Evolutionary conservation across 2,113 vertebrate species (phyloP).

Genomic region (Triplophysa siluroides): DNA sequence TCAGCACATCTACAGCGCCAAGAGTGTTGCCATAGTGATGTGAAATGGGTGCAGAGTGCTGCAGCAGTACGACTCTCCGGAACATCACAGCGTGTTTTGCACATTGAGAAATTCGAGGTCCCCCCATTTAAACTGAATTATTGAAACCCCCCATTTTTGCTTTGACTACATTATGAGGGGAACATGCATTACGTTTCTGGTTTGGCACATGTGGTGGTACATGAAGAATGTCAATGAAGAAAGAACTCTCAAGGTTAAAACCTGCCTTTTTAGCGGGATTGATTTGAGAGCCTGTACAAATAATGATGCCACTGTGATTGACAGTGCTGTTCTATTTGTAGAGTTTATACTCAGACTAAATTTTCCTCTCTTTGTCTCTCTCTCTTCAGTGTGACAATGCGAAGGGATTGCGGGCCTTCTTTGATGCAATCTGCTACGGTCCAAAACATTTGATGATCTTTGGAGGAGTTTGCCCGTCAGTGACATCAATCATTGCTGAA

Average conservation of each 20-base stretch:
- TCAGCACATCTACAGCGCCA: slow-evolving; percentile 51
- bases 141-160: background rate
- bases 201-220: background rate
- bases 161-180: background rate
- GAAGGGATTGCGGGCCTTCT: slow-evolving; percentile 97
- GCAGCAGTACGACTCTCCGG: slow-evolving; percentile 40
- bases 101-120: slow-evolving; percentile 28
- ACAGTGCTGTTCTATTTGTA: background rate
- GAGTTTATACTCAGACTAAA: slow-evolving; percentile 17
- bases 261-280: background rate
- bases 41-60: slow-evolving; percentile 68
- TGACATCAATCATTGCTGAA: slow-evolving; percentile 98
- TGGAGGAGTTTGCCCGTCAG: slow-evolving; percentile 94
- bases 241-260: slow-evolving; percentile 20
- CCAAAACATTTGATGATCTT: slow-evolving; percentile 99
- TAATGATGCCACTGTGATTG: background rate
- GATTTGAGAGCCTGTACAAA: background rate
- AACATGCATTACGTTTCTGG: background rate
- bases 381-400: slow-evolving; percentile 92
- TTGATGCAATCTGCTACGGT: slow-evolving; percentile 97
- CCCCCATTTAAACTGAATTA: background rate
- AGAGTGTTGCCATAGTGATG: slow-evolving; percentile 73
- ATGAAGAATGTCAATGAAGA: background rate
- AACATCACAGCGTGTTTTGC: slow-evolving; percentile 39
- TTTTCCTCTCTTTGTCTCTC: slow-evolving; percentile 7